A percentile compares a stretch with the other conserved stretches of the same genome.
These are phyloP conservation scores for Apamea epomidion DNA, from an alignment of 2,888 invertebrate genomes.

Conservation along the genomic window DNA sequence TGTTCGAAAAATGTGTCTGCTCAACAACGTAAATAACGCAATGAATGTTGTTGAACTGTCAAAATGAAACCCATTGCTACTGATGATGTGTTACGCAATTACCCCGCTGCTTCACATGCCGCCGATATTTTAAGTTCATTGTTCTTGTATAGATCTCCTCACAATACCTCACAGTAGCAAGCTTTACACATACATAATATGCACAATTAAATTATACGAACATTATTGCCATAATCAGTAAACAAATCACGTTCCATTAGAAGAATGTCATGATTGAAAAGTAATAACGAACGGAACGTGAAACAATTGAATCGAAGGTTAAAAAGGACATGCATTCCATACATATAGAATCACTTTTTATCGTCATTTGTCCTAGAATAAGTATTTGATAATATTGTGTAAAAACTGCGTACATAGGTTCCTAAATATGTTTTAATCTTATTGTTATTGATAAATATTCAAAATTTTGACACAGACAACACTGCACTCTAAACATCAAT, in stretches of 20 bases:
- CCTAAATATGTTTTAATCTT: neutral
- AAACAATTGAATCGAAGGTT: conserved; percentile 40
- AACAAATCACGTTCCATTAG: conserved; percentile 37
- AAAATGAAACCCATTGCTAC: too few species aligned
- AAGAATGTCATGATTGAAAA: conserved; percentile 45
- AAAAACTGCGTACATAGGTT: neutral
- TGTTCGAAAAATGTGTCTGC: too few species aligned
- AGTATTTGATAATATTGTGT: neutral
- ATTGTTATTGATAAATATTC: too few species aligned
- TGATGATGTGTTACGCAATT: too few species aligned
- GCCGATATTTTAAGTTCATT: neutral
- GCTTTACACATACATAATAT: neutral
- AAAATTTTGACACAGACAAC: conserved; percentile 3
- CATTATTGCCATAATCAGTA: neutral
- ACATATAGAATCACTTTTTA: neutral
- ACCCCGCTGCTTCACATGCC: neutral
- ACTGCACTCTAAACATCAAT: neutral
- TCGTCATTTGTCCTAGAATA: neutral
- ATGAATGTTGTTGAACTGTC: too few species aligned
- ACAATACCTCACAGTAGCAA: neutral
- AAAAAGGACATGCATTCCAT: conserved; percentile 11
- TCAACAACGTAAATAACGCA: too few species aligned
- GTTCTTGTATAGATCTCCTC: neutral
- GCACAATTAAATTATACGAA: neutral
- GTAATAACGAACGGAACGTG: conserved; percentile 12